A percentile compares a stretch with the other conserved stretches of the same genome.
These are phyloP conservation scores for Formica selysi DNA, from an alignment of 1,140 invertebrate species.

Conservation along the genomic window DNA sequence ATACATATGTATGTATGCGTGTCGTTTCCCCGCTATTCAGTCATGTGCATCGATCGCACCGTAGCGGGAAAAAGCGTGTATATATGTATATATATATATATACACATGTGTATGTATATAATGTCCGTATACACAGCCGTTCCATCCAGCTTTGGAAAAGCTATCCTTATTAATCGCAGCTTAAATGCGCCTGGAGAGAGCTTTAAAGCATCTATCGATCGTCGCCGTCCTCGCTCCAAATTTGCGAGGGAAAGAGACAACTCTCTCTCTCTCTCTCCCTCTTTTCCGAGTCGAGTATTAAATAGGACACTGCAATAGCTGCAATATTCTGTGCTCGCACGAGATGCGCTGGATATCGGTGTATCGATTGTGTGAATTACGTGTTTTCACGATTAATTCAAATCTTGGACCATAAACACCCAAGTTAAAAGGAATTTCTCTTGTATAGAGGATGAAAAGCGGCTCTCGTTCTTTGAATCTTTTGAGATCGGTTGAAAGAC, in stretches of 20 bases:
- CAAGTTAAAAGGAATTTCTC: background rate
- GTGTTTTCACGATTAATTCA: background rate
- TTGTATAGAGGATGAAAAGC: background rate
- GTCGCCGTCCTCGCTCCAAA: conserved; percentile 58
- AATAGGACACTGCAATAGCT: conserved; percentile 30
- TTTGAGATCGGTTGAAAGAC: too few relatives aligned
- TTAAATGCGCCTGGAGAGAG: conserved; percentile 46
- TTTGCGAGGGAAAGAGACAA: conserved; percentile 13
- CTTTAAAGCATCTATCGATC: conserved; percentile 59
- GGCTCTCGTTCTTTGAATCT: background rate
- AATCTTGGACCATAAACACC: background rate
- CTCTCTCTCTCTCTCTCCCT: conserved; percentile 8
- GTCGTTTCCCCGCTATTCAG: conserved; percentile 50
- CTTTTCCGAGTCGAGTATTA: conserved; percentile 29
- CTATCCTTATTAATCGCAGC: conserved; percentile 52
- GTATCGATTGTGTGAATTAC: conserved; percentile 9
- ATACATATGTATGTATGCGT: background rate
- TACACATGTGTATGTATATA: background rate
- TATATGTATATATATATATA: background rate
- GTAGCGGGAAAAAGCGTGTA: conserved; percentile 27
- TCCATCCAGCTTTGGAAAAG: conserved; percentile 71
- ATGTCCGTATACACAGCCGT: conserved; percentile 61
- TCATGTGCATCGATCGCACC: conserved; percentile 68
- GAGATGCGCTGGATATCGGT: conserved; percentile 19
- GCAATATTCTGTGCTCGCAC: background rate